These are phyloP conservation scores for Callyntrura guangdongensis DNA, from an alignment of 2,888 invertebrate species.

Conservation along the genomic window DNA sequence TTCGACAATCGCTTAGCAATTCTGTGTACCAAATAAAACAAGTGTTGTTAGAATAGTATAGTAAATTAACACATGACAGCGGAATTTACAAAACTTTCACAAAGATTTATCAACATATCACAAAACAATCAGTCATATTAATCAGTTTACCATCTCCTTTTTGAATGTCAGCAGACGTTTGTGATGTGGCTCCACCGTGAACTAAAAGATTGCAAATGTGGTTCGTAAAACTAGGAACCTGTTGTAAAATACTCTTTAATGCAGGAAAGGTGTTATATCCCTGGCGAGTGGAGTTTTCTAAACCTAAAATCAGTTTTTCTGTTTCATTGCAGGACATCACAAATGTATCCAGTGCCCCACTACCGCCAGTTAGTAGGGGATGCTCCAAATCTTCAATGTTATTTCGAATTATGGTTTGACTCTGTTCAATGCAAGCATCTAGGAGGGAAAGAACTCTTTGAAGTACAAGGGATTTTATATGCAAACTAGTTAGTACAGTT, in stretches of 20 bases:
- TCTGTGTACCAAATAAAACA: constrained; percentile 66
- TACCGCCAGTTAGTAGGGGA: constrained; percentile 86
- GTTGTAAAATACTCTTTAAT: constrained; percentile 86
- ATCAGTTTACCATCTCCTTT: constrained; percentile 86
- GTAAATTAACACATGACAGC: background rate
- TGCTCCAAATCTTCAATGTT: constrained; percentile 89
- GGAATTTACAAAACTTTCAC: background rate
- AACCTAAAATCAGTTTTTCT: constrained; percentile 70
- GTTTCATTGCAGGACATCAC: constrained; percentile 80
- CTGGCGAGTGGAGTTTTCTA: constrained; percentile 78
- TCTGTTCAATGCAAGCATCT: constrained; percentile 87
- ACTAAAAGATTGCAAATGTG: constrained; percentile 89
- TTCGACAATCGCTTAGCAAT: constrained; percentile 81
- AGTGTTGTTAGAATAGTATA: constrained; percentile 53
- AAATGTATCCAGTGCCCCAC: constrained; percentile 85
- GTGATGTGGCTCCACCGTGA: constrained; percentile 92
- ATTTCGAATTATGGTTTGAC: constrained; percentile 87
- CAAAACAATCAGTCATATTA: background rate
- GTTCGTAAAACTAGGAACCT: constrained; percentile 88
- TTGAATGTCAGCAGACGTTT: constrained; percentile 89
- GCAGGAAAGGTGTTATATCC: constrained; percentile 81
- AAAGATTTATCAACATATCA: background rate
- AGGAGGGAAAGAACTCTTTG: constrained; percentile 79
- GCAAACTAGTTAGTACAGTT: constrained; percentile 69
- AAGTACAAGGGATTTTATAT: no score